A percentile compares a stretch with the other conserved stretches of the same genome.
phyloP scores from a whole-genome alignment of 2,797 vertebrate species.

The Philypnodon macrostomus region DNA sequence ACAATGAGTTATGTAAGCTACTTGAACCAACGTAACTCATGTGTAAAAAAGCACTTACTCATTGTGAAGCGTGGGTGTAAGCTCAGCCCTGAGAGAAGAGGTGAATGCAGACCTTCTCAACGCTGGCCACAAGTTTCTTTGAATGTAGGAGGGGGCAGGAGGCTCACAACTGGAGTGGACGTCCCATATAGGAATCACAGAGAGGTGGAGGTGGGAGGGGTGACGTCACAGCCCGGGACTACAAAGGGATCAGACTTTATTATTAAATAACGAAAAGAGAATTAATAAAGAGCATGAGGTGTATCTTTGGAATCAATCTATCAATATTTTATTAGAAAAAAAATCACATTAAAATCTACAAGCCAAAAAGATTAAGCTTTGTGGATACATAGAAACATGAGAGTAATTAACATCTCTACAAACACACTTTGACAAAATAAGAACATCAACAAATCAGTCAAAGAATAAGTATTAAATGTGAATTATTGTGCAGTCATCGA shows the following conservation, averaged over 20 bases:
- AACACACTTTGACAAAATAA: constrained; percentile 19
- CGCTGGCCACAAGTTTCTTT: constrained; percentile 46
- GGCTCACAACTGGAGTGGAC: constrained; percentile 44
- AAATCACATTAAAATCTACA: constrained; percentile 28
- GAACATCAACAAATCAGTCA: constrained; percentile 27
- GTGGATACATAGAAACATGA: constrained; percentile 13
- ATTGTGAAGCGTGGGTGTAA: constrained; percentile 26
- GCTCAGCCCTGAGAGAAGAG: constrained; percentile 9
- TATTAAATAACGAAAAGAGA: constrained; percentile 5
- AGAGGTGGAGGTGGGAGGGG: not conserved
- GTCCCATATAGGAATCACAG: constrained; percentile 20
- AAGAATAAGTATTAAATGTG: constrained; percentile 14
- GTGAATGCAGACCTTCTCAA: not conserved
- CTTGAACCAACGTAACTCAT: not conserved
- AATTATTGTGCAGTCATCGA: constrained; percentile 27
- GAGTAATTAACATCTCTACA: constrained; percentile 3
- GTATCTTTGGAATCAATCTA: too few species aligned
- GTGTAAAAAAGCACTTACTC: constrained; percentile 30
- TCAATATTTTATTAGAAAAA: constrained; percentile 55
- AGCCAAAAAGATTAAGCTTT: constrained; percentile 1
- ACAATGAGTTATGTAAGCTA: not conserved
- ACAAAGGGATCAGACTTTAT: constrained; percentile 25
- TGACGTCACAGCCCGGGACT: constrained; percentile 27
- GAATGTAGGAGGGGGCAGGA: constrained; percentile 4
- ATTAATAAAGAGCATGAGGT: not conserved